These are phyloP conservation scores for Tursiops truncatus DNA, from an alignment of 2,113 vertebrate species.

Conservation along the genomic window DNA sequence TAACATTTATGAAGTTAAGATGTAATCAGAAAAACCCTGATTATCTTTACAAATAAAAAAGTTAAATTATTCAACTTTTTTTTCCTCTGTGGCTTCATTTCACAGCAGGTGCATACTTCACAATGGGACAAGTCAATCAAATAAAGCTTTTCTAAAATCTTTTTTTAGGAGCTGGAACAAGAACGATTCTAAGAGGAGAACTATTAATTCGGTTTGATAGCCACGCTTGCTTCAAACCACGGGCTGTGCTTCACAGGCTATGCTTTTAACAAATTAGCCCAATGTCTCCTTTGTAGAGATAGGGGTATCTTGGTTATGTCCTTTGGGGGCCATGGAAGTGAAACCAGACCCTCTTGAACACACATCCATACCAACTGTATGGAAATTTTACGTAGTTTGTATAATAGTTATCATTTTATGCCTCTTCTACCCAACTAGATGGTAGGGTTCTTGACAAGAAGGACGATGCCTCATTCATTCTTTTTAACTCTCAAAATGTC, in stretches of 20 bases:
- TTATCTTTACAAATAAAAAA: slow-evolving; percentile 99
- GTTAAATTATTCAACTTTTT: slow-evolving; percentile 97
- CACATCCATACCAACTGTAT: background rate
- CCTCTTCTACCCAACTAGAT: background rate
- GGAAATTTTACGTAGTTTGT: background rate
- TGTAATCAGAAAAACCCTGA: slow-evolving; percentile 98
- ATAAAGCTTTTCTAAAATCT: slow-evolving; percentile 71
- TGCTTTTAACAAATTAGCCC: slow-evolving; percentile 41
- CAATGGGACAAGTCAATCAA: slow-evolving; percentile 85
- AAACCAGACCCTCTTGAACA: background rate
- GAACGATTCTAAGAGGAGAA: slow-evolving; percentile 73
- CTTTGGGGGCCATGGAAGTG: background rate
- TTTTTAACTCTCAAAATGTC: background rate
- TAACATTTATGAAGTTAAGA: slow-evolving; percentile 99
- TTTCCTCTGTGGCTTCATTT: slow-evolving; percentile 78
- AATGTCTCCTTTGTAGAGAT: background rate
- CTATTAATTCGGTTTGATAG: slow-evolving; percentile 70
- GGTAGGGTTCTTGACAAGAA: background rate
- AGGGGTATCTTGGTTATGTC: background rate
- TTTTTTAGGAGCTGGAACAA: slow-evolving; percentile 74
- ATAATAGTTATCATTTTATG: background rate
- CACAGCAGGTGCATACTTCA: slow-evolving; percentile 83
- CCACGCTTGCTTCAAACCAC: slow-evolving; percentile 72
- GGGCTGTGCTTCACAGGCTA: slow-evolving; percentile 5
- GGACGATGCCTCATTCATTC: no score